phyloP scores from a whole-genome alignment of 2,888 invertebrate species.

The Gonocerus acuteangulatus region DNA sequence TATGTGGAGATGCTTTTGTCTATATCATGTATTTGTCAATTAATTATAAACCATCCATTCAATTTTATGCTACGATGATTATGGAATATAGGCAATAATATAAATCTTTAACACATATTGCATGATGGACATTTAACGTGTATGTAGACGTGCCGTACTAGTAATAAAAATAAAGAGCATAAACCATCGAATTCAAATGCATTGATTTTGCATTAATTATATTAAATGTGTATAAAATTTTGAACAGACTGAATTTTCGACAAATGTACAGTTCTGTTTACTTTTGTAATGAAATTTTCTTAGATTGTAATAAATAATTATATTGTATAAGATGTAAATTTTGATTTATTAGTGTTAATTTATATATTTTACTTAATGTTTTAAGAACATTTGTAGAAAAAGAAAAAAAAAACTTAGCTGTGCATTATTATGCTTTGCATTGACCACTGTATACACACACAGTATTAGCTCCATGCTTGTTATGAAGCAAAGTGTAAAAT shows the following conservation, averaged over 20 bases:
- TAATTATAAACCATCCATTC: constrained; percentile 20
- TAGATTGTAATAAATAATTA: constrained; percentile 5
- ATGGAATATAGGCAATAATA: constrained; percentile 9
- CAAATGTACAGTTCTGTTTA: constrained; percentile 26
- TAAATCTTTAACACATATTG: not conserved
- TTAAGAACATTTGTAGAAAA: constrained; percentile 1
- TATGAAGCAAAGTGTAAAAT: not conserved
- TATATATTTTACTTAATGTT: constrained; percentile 11
- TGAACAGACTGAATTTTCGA: constrained; percentile 26
- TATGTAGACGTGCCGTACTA: not conserved
- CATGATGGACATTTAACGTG: constrained; percentile 4
- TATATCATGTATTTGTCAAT: constrained; percentile 11
- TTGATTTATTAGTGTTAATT: constrained; percentile 4
- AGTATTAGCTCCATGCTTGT: not conserved
- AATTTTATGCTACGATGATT: constrained; percentile 3
- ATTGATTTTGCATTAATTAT: constrained; percentile 2
- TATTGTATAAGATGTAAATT: constrained; percentile 18
- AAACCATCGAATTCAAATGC: constrained; percentile 15
- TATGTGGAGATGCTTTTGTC: not conserved
- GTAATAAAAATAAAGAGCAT: not conserved
- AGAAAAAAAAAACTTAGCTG: constrained; percentile 1
- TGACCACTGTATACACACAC: not conserved
- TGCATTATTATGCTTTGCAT: constrained; percentile 5
- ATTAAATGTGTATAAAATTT: constrained; percentile 9
- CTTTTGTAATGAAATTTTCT: constrained; percentile 21